Base-by-base conservation (phyloP, 2,113 vertebrate genomes). In the Spermophilus dauricus region DNA sequence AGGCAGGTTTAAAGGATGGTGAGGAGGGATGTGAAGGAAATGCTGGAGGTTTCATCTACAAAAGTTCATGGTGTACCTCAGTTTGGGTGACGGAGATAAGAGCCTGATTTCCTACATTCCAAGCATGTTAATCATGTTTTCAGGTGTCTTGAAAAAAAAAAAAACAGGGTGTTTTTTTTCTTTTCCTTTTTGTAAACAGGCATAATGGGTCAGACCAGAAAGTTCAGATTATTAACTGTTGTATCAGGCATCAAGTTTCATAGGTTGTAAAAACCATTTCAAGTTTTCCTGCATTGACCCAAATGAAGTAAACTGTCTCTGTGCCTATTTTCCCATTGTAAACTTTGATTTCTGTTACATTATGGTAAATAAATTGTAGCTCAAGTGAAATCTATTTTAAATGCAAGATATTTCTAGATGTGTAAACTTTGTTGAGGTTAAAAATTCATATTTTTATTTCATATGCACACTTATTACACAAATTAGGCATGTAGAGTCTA, bases 361-460 rank as follows among this genome's bases (percentile, higher is more conserved):
- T 75, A 4, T 22, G 72, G 42, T 22, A 18, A 69, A 69, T 11
- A 8, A 65, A 32, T 45, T 67, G 12, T 1, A 72, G 26, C 3
- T 24, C 26, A 91, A 67, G 51, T 94, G 10, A 82, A 89, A 8
- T 75, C 12, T 73, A 84, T 95, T 17, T 53, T 93, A 82, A 86
- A 48, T 81, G 37, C 5, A 84, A 87, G 30, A 1, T 28, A 73
- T 78, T 86, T 82, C 39, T 94, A 32, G 26, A 17, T 89, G 67
- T 39, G 8, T 73, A 51, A 85, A 17, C 1, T 86, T 83, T 73
- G 69, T 75, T 63, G 45, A 80, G n/a, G 24, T 37, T 95, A 85
- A 70, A 5, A 88, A 89, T 14, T 70, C 10, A 56, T n/a, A 67
- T 45, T 73, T 97, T 73, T 58, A 34, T 92, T 89, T 4, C 51